Evolutionary conservation across 1,140 invertebrate species (phyloP).

Genomic region (Galendromus occidentalis): DNA sequence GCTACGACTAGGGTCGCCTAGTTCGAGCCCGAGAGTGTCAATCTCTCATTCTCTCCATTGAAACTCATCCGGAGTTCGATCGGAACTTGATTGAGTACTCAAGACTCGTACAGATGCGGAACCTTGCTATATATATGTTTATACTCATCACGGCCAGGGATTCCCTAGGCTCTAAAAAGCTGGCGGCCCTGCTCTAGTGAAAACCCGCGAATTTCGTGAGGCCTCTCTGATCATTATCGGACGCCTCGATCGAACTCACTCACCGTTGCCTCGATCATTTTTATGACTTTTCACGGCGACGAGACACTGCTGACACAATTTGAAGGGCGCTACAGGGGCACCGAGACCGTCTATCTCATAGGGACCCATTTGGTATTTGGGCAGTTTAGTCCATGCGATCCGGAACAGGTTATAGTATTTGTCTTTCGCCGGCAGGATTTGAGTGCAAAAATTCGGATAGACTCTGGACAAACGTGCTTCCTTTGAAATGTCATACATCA

Average conservation of each 20-base stretch:
- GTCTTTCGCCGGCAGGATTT: background rate
- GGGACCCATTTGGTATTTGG: background rate
- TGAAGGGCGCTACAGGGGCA: background rate
- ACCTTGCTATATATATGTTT: no score
- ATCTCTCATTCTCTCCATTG: no score
- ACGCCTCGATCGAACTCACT: background rate
- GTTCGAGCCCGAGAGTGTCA: no score
- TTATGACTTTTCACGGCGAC: conserved; percentile 1
- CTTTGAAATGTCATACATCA: conserved; percentile 11
- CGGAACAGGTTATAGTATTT: background rate
- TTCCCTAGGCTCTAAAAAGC: no score
- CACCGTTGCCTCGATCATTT: background rate
- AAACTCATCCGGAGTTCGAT: no score
- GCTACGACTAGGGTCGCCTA: no score
- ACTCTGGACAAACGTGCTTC: conserved; percentile 10
- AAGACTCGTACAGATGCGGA: no score
- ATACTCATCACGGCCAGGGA: no score
- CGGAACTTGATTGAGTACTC: no score
- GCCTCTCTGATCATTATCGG: no score
- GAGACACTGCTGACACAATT: conserved; percentile 3
- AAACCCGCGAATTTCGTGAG: no score
- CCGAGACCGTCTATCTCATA: background rate
- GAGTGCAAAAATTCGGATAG: conserved; percentile 6
- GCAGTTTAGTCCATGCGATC: background rate
- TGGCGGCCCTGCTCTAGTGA: no score